phyloP scores from a whole-genome alignment of 2,113 vertebrate genomes.

The Salvelinus alpinus region DNA sequence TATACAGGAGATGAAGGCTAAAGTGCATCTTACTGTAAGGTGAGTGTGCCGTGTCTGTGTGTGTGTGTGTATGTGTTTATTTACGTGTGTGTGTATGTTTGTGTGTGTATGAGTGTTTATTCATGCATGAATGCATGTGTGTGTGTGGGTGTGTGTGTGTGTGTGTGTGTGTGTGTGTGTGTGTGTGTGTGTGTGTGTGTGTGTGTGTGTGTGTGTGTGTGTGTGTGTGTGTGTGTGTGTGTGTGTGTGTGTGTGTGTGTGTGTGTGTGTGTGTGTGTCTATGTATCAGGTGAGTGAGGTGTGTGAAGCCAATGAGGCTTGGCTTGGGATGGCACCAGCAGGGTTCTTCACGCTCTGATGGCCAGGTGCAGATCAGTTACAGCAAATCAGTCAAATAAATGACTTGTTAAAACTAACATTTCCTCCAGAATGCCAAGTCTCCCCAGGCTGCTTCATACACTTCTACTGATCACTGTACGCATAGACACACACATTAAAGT shows the following conservation, averaged over 20 bases:
- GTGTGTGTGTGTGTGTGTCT: background rate
- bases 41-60: background rate
- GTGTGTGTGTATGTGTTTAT: background rate
- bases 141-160: background rate
- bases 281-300: background rate
- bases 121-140: background rate
- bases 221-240: background rate
- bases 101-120: background rate
- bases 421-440: slow-evolving; percentile 50
- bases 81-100: background rate
- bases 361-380: slow-evolving; percentile 57
- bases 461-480: slow-evolving; percentile 1
- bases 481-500: background rate
- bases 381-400: slow-evolving; percentile 70
- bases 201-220: background rate
- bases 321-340: slow-evolving; percentile 57
- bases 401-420: slow-evolving; percentile 58
- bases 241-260: background rate
- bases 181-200: background rate
- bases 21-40: no score
- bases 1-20: no score
- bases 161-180: background rate
- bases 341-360: slow-evolving; percentile 64
- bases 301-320: slow-evolving; percentile 51
- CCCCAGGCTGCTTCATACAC: slow-evolving; percentile 29